Evolutionary conservation across 2,113 vertebrate genomes (phyloP).

Genomic region (Carassius gibelio): DNA sequence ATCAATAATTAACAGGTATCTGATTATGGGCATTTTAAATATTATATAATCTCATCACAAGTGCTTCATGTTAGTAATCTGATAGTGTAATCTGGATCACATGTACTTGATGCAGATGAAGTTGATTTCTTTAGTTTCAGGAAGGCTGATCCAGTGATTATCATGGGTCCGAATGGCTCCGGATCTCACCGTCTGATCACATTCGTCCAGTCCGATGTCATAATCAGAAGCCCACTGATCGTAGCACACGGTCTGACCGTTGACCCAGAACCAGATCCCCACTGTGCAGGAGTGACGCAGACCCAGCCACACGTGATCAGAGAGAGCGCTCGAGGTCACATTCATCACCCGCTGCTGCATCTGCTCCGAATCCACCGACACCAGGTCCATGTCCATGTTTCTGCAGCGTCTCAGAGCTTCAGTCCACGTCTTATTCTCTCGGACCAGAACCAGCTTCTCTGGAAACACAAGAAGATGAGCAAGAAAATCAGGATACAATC

Average conservation of each 20-base stretch:
- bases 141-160: constrained; percentile 5
- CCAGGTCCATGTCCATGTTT: background rate
- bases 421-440: background rate
- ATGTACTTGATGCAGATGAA: constrained; percentile 25
- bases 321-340: too few relatives aligned
- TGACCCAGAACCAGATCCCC: constrained; percentile 16
- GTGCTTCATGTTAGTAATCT: too few relatives aligned
- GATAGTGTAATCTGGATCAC: too few relatives aligned
- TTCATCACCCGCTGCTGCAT: too few relatives aligned
- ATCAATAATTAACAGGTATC: too few relatives aligned
- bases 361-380: too few relatives aligned
- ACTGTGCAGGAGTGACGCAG: constrained; percentile 3
- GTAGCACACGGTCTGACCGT: background rate
- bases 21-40: too few relatives aligned
- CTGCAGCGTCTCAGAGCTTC: constrained; percentile 5
- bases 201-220: background rate
- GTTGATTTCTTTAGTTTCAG: background rate
- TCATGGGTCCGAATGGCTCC: background rate
- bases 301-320: constrained; percentile 1
- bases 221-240: background rate
- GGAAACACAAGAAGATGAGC: background rate
- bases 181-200: background rate
- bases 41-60: too few relatives aligned
- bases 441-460: constrained; percentile 3
- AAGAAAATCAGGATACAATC: background rate